Percentiles rank a stretch among this genome's conserved stretches.
Evolutionary conservation across 2,113 vertebrate genomes (phyloP).

Genomic region (Phylloscopus whistleri): DNA sequence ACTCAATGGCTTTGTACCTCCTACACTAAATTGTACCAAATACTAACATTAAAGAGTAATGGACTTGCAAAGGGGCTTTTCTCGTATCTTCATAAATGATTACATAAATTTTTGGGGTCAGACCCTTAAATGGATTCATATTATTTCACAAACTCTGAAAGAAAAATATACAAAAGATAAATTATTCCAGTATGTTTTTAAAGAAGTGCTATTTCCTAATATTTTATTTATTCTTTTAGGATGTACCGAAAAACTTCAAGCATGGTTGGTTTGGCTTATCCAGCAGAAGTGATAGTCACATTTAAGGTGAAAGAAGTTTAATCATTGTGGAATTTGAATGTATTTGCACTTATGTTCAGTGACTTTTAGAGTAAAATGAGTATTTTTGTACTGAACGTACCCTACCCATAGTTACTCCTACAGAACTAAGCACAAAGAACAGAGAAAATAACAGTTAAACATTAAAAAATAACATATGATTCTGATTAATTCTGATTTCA

Average conservation of each 20-base stretch:
- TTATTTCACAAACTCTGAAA: neutral
- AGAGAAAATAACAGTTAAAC: neutral
- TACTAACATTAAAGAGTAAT: neutral
- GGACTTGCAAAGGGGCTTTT: neutral
- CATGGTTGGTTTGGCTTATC: constrained; percentile 92
- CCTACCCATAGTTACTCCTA: neutral
- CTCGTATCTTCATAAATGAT: neutral
- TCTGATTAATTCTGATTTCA: neutral
- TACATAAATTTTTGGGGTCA: neutral
- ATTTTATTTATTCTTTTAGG: constrained; percentile 72
- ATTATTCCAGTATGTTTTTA: neutral
- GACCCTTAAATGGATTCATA: neutral
- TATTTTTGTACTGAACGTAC: neutral
- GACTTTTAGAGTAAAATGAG: neutral
- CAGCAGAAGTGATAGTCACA: constrained; percentile 85
- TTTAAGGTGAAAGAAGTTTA: constrained; percentile 86
- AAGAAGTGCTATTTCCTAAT: neutral
- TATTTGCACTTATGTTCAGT: neutral
- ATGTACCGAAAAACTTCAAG: constrained; percentile 97
- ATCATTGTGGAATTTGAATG: constrained; percentile 7
- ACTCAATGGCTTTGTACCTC: neutral
- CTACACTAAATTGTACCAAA: neutral
- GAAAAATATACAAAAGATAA: neutral
- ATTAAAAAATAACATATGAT: neutral
- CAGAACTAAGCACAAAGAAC: neutral